A percentile compares a stretch with the other conserved stretches of the same genome.
Evolutionary conservation across 2,888 invertebrate genomes (phyloP).

Genomic region (Spodoptera exigua): DNA sequence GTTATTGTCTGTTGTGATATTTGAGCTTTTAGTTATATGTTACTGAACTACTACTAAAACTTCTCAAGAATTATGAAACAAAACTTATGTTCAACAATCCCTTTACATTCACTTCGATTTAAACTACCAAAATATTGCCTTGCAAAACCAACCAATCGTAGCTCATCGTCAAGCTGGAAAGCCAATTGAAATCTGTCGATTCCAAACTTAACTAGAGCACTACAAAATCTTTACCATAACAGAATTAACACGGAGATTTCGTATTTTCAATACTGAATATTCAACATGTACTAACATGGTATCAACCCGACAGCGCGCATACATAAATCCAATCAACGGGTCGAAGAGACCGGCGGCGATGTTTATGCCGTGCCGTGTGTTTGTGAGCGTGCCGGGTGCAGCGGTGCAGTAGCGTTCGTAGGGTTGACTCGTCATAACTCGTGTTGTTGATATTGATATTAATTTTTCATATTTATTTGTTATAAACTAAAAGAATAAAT

Average conservation of each 20-base stretch:
- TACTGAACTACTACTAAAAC: too few species aligned
- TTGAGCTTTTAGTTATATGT: too few species aligned
- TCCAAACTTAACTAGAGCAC: slow-evolving; percentile 2
- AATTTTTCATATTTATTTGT: too few species aligned
- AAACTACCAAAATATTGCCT: too few species aligned
- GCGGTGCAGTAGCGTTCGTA: slow-evolving; percentile 71
- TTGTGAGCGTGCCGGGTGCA: slow-evolving; percentile 80
- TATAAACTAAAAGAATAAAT: too few species aligned
- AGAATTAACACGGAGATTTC: slow-evolving; percentile 50
- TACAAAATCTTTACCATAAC: slow-evolving; percentile 49
- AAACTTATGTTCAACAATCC: too few species aligned
- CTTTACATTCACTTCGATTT: too few species aligned
- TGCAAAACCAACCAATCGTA: too few species aligned
- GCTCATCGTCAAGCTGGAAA: too few species aligned
- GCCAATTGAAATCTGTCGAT: not conserved
- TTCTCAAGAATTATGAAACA: too few species aligned
- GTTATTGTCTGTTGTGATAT: too few species aligned
- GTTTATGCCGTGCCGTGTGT: slow-evolving; percentile 69
- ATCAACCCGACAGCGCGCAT: slow-evolving; percentile 66
- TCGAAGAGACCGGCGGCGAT: slow-evolving; percentile 72
- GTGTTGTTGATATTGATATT: not conserved
- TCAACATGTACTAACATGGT: slow-evolving; percentile 57
- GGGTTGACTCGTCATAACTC: slow-evolving; percentile 65
- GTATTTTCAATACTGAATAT: slow-evolving; percentile 59
- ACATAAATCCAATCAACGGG: slow-evolving; percentile 85